Evolutionary conservation across 2,113 vertebrate genomes (phyloP).

Genomic region (Tragelaphus imberbis): DNA sequence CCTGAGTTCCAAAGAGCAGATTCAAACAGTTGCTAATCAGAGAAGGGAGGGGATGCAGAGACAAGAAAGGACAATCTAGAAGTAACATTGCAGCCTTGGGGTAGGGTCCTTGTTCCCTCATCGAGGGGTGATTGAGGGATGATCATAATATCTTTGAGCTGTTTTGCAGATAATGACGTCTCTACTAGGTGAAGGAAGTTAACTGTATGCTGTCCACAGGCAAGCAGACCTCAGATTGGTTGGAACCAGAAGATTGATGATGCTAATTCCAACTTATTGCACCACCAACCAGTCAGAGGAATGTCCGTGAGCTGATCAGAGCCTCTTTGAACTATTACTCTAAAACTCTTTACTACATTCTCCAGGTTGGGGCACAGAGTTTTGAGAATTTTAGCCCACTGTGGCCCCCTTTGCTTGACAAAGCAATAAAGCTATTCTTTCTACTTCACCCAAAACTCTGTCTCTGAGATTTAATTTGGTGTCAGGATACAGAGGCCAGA

Average conservation of each 20-base stretch:
- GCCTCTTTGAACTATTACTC: background rate
- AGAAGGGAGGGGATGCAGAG: background rate
- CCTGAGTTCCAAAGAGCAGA: background rate
- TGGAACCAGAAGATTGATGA: background rate
- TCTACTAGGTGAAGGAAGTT: background rate
- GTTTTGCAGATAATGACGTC: background rate
- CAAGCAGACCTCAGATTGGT: background rate
- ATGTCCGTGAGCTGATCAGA: background rate
- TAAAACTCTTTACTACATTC: background rate
- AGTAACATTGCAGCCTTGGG: background rate
- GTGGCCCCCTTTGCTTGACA: background rate
- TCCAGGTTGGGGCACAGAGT: background rate
- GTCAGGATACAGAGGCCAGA: background rate
- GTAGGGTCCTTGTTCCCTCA: background rate
- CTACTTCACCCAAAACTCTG: background rate
- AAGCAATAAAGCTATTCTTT: background rate
- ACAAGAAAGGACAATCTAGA: background rate
- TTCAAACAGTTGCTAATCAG: background rate
- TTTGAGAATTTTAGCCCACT: background rate
- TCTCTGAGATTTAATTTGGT: background rate
- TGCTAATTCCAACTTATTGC: background rate
- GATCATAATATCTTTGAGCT: background rate
- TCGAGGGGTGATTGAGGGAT: background rate
- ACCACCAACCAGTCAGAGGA: background rate
- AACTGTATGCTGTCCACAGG: background rate